Evolutionary conservation across 2,797 vertebrate species (phyloP), one percentile per base, ranked within the genome.

Genomic region (Thalassophryne amazonica): DNA sequence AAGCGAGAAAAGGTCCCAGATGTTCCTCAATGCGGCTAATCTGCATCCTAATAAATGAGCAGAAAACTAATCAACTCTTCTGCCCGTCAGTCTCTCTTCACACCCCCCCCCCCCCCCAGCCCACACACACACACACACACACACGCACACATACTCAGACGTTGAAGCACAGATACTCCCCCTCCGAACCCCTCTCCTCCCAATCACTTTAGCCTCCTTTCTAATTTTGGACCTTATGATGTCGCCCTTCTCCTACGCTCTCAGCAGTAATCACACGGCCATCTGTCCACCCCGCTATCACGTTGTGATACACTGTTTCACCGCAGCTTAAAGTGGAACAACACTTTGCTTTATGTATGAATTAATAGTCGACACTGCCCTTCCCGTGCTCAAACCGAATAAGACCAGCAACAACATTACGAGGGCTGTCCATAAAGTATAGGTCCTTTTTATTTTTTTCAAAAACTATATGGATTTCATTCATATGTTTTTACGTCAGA

Each of bases 1-100:
- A 34, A 31, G 32, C 46, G 42, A 75, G 81, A 78, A 81, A 86
- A 78, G 76, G 63, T 36, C 65, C 66, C 86, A 91, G 89, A 91
- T 91, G 90, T 86, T 89, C 74, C 75, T 88, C 73, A 81, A 79
- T 88, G 76, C 59, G 66, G 83, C 78, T 88, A 86, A 90, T 90
- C 85, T 90, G 80, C 85, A 88, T 89, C 78, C 79, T 85, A 89
- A 88, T 88, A 87, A 84, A 69, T 78, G 76, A 88, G 71, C 75
- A 85, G 80, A 77, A 88, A 86, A 76, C 78, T 84, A 90, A 89
- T 91, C 86, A 88, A 78, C 70, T 72, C 74, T 86, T 85, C 84
- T 83, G 73, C 75, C 68, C 85, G 73, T 79, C 76, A 78, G 68
- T 74, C 70, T 73, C 63, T 48, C 59, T 72, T 66, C 54, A 64